A percentile compares a stretch with the other conserved stretches of the same genome.
phyloP scores from a whole-genome alignment of 1,140 invertebrate genomes.

The Nephila pilipes region DNA sequence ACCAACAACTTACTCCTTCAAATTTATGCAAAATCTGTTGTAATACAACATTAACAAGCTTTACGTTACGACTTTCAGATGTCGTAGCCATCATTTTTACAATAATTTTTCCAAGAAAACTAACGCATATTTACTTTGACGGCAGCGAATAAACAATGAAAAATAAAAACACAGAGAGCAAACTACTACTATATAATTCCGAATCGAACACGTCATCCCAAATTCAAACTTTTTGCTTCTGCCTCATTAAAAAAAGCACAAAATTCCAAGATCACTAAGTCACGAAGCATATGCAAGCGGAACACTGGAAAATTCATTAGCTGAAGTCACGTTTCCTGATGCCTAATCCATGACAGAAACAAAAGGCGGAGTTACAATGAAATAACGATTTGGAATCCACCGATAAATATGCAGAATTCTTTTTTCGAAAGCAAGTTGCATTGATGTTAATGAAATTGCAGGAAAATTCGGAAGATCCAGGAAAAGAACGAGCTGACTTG shows the following conservation, averaged over 20 bases:
- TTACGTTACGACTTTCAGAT: not conserved
- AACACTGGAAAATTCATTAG: conserved; percentile 36
- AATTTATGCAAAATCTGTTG: conserved; percentile 29
- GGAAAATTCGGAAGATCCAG: not conserved
- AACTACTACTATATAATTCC: not conserved
- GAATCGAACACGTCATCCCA: conserved; percentile 11
- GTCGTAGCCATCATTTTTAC: conserved; percentile 14
- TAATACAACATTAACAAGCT: conserved; percentile 6
- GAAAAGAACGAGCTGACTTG: not conserved
- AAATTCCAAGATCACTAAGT: conserved; percentile 26
- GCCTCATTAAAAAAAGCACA: not conserved
- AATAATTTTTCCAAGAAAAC: not conserved
- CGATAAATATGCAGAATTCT: not conserved
- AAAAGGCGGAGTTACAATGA: not conserved
- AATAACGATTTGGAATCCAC: not conserved
- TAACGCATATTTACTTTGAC: not conserved
- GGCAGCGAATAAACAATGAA: not conserved
- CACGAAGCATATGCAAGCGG: conserved; percentile 31
- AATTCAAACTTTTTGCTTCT: not conserved
- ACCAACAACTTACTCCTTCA: conserved; percentile 47
- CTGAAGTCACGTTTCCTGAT: conserved; percentile 33
- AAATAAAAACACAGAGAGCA: not conserved
- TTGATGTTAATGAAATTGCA: not conserved
- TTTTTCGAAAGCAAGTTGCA: not conserved
- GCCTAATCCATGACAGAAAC: not conserved